Conservation (phyloP, 2,113 vertebrate species). For the Sarotherodon lohbergeri region DNA sequence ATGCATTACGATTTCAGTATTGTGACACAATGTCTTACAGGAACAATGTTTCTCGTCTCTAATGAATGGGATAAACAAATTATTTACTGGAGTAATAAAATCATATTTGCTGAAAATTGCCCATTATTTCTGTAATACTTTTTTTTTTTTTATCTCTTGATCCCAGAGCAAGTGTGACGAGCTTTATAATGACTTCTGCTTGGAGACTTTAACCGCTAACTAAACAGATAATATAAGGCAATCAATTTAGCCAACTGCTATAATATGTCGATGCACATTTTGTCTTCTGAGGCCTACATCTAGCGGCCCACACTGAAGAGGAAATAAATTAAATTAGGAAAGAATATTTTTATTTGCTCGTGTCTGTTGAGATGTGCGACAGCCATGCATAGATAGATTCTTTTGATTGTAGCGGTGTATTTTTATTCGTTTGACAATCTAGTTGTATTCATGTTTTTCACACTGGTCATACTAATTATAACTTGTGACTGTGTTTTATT, state of each 20-base stretch:
- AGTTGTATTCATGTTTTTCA: neutral
- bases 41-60: neutral
- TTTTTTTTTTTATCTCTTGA: neutral
- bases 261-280: neutral
- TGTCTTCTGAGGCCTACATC: neutral
- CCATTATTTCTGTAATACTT: neutral
- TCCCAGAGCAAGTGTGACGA: neutral
- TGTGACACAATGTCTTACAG: neutral
- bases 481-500: neutral
- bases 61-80: neutral
- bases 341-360: neutral
- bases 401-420: neutral
- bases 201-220: neutral
- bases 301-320: neutral
- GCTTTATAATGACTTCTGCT: neutral
- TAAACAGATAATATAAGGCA: neutral
- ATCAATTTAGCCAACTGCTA: neutral
- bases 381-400: neutral
- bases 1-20: neutral
- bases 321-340: neutral
- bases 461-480: neutral
- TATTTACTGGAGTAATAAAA: neutral
- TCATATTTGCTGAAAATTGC: neutral
- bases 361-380: neutral
- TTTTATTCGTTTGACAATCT: neutral